phyloP scores from a whole-genome alignment of 2,797 vertebrate genomes.

The Erithacus rubecula region DNA sequence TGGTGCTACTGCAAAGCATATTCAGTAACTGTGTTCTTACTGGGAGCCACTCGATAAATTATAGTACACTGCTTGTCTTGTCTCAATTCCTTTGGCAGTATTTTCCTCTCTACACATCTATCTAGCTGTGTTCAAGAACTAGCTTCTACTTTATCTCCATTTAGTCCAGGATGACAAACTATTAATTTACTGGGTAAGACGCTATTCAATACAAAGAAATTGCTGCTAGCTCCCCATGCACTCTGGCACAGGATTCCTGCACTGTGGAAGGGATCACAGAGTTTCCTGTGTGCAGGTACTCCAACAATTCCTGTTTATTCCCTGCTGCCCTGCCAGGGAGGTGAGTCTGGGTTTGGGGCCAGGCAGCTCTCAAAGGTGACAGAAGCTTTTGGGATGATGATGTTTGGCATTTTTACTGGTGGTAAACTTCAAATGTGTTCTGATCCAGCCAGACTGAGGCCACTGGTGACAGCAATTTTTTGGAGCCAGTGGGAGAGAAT shows the following conservation, averaged over 20 bases:
- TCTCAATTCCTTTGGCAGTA: neutral
- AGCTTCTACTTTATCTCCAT: constrained; percentile 37
- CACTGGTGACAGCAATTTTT: neutral
- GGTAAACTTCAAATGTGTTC: neutral
- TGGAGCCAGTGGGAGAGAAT: neutral
- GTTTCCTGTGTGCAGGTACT: neutral
- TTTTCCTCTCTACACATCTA: neutral
- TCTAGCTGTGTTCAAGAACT: neutral
- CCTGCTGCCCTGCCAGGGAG: neutral
- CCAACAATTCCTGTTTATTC: neutral
- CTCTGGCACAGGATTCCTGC: neutral
- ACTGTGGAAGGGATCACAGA: neutral
- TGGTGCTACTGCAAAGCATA: neutral
- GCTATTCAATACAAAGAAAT: neutral
- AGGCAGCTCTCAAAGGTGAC: neutral
- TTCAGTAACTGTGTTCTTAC: neutral
- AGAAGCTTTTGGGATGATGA: neutral
- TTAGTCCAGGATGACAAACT: constrained; percentile 37
- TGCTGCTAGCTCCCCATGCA: neutral
- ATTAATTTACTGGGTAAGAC: constrained; percentile 22
- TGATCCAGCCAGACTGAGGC: neutral
- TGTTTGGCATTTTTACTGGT: neutral
- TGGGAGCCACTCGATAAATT: neutral
- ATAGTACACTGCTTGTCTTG: neutral
- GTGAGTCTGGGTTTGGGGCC: neutral